Base-by-base conservation (phyloP, 2,888 invertebrate species). In the Eupithecia tripunctaria region DNA sequence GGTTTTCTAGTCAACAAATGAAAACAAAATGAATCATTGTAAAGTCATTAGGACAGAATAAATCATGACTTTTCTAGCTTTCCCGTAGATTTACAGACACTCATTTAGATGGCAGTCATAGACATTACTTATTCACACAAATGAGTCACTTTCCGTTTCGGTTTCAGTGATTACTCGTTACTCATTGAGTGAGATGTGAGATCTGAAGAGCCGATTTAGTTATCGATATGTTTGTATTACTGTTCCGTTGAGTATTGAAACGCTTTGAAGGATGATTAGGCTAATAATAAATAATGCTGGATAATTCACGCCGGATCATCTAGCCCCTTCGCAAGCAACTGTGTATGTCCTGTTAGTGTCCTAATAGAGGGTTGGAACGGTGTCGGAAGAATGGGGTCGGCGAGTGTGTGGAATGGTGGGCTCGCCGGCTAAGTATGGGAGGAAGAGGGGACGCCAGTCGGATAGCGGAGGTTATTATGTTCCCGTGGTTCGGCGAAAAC, bases 181-280 rank as follows among this genome's bases (percentile, higher is more conserved):
- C 75, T 83, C 81, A 83, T 60, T 21, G 66, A 66, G 47, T 47
- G 66, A 66, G 66, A 64, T 64, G 41, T 38, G 71, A 73, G 70
- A 77, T 73, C 68, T 68, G 38, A 41, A 64, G 64, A 64, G 64
- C 38, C 21, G 36, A 38, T 64, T 64, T 25, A 64, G 38, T 36
- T 64, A 64, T 64, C 38, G 25, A 64, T 64, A 66, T 76, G 78
- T 79, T 76, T 76, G 76, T 78, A 76, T 76, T 74, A 74, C 74
- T 21, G 21, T 38, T 41, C 25, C 25, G 10, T 21, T 64, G 21
- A 1, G 10, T 32, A 32, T n/a, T 12, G 36, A 32, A 56, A 56
- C 12, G 25, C 25, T 25, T 12, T 56, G 21, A 21, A 56, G 25
- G 12, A 56, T 10, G 43, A 43, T 43, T 18, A 15, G 18, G 18